Percentiles rank a stretch among this genome's conserved stretches.
These are phyloP conservation scores for Cryptoblepharus egeriae DNA, from an alignment of 2,797 vertebrate species.

Conservation along the genomic window DNA sequence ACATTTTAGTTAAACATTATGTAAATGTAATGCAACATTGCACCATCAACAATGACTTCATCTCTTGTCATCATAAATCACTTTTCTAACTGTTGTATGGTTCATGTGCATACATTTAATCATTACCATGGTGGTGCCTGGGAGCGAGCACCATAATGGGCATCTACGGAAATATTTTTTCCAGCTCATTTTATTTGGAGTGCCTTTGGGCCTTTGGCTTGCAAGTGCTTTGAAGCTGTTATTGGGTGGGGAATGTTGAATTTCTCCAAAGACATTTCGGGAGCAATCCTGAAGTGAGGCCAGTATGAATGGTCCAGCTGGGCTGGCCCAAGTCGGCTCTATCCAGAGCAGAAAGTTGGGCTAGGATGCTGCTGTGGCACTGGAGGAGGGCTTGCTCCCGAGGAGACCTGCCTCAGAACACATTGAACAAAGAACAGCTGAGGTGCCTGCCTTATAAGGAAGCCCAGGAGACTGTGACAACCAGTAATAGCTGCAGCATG, in stretches of 20 bases:
- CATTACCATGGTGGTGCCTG: background rate
- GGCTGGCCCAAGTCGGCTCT: too few species aligned
- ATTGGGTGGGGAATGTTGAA: background rate
- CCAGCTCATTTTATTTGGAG: background rate
- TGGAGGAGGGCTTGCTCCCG: too few species aligned
- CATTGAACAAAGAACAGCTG: too few species aligned
- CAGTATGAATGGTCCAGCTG: too few species aligned
- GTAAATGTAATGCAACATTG: conserved; percentile 24
- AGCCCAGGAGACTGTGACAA: too few species aligned
- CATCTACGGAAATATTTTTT: background rate
- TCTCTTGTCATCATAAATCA: conserved; percentile 25
- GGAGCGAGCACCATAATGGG: background rate
- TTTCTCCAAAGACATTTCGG: background rate
- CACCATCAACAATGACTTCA: background rate
- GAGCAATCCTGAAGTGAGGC: too few species aligned
- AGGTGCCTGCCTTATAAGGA: too few species aligned
- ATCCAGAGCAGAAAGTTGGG: too few species aligned
- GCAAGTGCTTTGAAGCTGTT: background rate
- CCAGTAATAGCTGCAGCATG: too few species aligned
- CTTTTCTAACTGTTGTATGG: background rate
- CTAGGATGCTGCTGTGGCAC: too few species aligned
- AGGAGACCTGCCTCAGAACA: too few species aligned
- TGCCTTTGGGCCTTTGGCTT: background rate
- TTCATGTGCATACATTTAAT: conserved; percentile 19
- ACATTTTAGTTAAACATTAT: conserved; percentile 23